Evolutionary conservation across 2,888 invertebrate species (phyloP).

Genomic region (Polymixis lichenea): DNA sequence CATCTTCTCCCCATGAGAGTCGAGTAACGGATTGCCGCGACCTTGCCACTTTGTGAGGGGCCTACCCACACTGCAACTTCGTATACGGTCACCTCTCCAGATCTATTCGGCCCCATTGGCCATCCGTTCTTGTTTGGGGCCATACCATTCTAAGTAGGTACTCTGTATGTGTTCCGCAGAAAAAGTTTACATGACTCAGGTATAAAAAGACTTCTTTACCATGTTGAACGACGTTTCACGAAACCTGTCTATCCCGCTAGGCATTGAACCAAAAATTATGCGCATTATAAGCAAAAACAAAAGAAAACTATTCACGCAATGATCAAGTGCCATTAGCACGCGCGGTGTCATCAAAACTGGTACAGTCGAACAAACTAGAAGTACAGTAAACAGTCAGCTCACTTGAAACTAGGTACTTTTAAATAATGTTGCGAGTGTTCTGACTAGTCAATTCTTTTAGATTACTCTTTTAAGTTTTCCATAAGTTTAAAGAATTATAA

Average conservation of each 20-base stretch:
- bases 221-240: constrained; percentile 3
- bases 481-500: background rate
- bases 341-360: constrained; percentile 49
- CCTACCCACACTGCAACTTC: too few relatives aligned
- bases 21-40: too few relatives aligned
- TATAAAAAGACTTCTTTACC: background rate
- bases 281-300: constrained; percentile 46
- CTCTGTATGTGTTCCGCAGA: background rate
- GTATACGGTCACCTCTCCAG: too few relatives aligned
- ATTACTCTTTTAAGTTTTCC: background rate
- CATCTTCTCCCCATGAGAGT: too few relatives aligned
- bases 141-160: background rate
- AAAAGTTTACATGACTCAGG: background rate
- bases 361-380: background rate
- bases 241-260: constrained; percentile 29
- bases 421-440: background rate
- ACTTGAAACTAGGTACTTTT: background rate
- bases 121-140: background rate
- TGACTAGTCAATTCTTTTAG: too few relatives aligned
- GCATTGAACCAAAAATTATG: constrained; percentile 57
- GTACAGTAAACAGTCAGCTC: background rate
- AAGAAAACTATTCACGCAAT: constrained; percentile 61
- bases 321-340: constrained; percentile 38
- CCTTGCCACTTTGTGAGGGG: too few relatives aligned
- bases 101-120: background rate